A percentile compares a stretch with the other conserved stretches of the same genome.
phyloP scores from a whole-genome alignment of 1,140 invertebrate species.

The Lerema accius region DNA sequence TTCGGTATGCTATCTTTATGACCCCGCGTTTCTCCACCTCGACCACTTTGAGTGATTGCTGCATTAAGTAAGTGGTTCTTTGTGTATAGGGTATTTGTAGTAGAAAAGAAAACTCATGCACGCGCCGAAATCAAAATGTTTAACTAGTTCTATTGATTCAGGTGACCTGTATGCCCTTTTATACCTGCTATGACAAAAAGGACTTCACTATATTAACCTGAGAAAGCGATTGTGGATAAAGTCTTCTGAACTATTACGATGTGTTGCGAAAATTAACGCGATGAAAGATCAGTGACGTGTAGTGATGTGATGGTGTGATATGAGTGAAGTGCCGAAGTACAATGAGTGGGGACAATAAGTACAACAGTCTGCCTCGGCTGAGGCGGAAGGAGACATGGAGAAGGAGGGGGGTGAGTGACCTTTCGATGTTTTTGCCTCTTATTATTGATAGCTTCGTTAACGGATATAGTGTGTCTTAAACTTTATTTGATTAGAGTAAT shows the following conservation, averaged over 20 bases:
- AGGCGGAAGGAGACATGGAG: constrained; percentile 70
- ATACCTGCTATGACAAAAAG: too few relatives aligned
- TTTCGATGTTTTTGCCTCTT: background rate
- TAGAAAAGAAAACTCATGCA: too few relatives aligned
- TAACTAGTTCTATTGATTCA: too few relatives aligned
- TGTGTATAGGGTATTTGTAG: background rate
- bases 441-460: background rate
- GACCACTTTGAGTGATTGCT: background rate
- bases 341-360: constrained; percentile 49
- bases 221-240: too few relatives aligned
- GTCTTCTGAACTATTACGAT: background rate
- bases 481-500: too few relatives aligned
- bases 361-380: constrained; percentile 61
- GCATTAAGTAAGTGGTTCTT: background rate
- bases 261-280: constrained; percentile 7
- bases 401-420: constrained; percentile 62
- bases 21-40: background rate
- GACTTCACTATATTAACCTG: too few relatives aligned
- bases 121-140: too few relatives aligned
- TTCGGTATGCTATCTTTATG: background rate
- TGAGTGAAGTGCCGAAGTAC: constrained; percentile 16
- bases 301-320: background rate
- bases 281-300: background rate
- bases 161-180: too few relatives aligned
- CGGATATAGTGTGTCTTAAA: too few relatives aligned